These are phyloP conservation scores for Lepisosteus oculatus DNA, from an alignment of 2,113 vertebrate species.

Conservation along the genomic window DNA sequence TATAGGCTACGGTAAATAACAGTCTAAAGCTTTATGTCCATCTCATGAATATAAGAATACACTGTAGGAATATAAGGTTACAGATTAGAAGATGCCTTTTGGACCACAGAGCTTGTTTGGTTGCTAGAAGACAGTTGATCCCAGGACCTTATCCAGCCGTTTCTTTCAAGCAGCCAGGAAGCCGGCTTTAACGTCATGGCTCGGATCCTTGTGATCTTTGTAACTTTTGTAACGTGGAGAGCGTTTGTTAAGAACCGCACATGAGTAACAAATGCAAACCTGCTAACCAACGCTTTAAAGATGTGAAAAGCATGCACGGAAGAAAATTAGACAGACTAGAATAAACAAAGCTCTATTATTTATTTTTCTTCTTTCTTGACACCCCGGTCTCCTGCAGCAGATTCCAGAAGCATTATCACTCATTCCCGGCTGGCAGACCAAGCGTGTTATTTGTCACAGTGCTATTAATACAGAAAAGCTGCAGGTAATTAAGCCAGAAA, in stretches of 20 bases:
- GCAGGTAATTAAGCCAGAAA: neutral
- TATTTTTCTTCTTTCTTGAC: neutral
- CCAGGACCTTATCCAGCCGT: too few relatives aligned
- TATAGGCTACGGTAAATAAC: neutral
- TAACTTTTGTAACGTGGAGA: too few relatives aligned
- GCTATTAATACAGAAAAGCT: neutral
- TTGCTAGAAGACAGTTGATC: too few relatives aligned
- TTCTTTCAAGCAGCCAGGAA: too few relatives aligned
- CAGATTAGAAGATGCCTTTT: too few relatives aligned
- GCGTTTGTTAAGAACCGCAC: too few relatives aligned
- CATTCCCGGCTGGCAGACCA: neutral
- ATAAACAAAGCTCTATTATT: too few relatives aligned
- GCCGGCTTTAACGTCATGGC: too few relatives aligned
- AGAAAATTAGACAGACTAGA: too few relatives aligned
- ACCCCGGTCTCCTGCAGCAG: neutral
- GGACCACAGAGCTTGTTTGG: too few relatives aligned
- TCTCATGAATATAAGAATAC: neutral
- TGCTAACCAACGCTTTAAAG: neutral
- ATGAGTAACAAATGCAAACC: neutral
- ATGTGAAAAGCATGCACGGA: neutral
- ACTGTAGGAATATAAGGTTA: too few relatives aligned
- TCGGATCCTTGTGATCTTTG: too few relatives aligned
- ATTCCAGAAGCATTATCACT: neutral
- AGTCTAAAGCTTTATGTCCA: neutral
- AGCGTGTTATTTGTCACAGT: conserved; percentile 2